Conservation (phyloP, 1,140 invertebrate species). For the Helicorthomorpha holstii region DNA sequence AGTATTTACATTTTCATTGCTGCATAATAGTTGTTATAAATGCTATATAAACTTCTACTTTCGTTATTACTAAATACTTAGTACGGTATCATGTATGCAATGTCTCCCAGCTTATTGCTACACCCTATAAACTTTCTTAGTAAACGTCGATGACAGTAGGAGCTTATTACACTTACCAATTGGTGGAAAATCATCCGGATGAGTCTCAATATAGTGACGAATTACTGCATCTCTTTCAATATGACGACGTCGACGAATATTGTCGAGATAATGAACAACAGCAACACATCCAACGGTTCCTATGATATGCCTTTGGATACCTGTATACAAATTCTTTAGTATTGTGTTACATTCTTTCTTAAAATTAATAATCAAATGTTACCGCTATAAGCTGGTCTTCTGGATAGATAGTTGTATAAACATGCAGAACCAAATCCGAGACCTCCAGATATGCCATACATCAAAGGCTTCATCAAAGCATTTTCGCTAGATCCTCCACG, state of each 20-base stretch:
- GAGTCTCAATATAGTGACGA: constrained; percentile 14
- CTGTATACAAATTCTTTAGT: background rate
- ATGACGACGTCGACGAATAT: background rate
- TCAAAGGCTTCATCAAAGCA: background rate
- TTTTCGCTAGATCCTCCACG: background rate
- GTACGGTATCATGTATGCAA: too few relatives aligned
- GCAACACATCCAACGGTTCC: background rate
- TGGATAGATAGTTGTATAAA: background rate
- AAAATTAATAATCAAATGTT: background rate
- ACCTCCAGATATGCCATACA: background rate
- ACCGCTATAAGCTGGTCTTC: background rate
- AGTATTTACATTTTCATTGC: too few relatives aligned
- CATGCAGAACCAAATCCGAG: background rate
- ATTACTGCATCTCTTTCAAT: constrained; percentile 14
- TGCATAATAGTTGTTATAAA: too few relatives aligned
- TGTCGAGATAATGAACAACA: constrained; percentile 4
- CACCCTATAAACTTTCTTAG: too few relatives aligned
- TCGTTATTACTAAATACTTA: too few relatives aligned
- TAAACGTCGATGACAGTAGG: too few relatives aligned
- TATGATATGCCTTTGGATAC: constrained; percentile 10
- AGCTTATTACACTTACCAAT: background rate
- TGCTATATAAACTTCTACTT: too few relatives aligned
- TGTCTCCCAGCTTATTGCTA: too few relatives aligned
- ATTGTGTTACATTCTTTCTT: background rate
- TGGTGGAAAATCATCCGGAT: constrained; percentile 15